Evolutionary conservation across 1,140 invertebrate genomes (phyloP).

Genomic region (Zaprionus tsacasi): DNA sequence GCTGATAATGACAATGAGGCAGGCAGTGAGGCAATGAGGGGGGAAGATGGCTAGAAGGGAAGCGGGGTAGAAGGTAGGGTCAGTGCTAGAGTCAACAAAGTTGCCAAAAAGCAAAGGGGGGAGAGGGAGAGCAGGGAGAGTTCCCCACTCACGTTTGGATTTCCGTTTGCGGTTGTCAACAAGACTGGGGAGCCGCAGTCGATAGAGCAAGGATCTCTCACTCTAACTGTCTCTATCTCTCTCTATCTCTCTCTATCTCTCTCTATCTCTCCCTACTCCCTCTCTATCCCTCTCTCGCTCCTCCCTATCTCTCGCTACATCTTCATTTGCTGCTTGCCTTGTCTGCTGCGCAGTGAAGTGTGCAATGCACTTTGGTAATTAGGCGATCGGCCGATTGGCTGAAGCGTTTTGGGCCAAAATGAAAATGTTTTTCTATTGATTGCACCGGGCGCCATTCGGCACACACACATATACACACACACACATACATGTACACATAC

Average conservation of each 20-base stretch:
- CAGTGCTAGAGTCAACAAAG: neutral
- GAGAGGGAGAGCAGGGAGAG: neutral
- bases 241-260: neutral
- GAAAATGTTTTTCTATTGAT: conserved; percentile 44
- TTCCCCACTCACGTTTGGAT: conserved; percentile 23
- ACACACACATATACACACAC: neutral
- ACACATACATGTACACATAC: neutral
- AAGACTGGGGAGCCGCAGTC: conserved; percentile 10
- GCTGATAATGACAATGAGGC: conserved; percentile 7
- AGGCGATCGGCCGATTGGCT: conserved; percentile 37
- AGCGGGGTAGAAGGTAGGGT: neutral
- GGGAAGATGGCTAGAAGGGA: neutral
- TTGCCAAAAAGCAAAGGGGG: neutral
- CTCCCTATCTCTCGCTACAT: neutral
- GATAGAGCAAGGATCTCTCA: neutral
- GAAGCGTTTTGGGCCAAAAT: conserved; percentile 31
- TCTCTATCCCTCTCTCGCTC: neutral
- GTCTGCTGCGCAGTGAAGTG: conserved; percentile 8
- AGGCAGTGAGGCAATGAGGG: neutral
- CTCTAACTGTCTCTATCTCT: neutral
- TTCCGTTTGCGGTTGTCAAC: conserved; percentile 34
- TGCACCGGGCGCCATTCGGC: conserved; percentile 36
- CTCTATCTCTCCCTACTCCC: neutral
- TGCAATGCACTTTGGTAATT: conserved; percentile 58
- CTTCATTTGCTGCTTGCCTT: too few relatives aligned